Percentiles rank a stretch among this genome's conserved stretches.
These are phyloP conservation scores for Leptinotarsa rubiginosa DNA, from an alignment of 2,888 invertebrate species.

Conservation along the genomic window DNA sequence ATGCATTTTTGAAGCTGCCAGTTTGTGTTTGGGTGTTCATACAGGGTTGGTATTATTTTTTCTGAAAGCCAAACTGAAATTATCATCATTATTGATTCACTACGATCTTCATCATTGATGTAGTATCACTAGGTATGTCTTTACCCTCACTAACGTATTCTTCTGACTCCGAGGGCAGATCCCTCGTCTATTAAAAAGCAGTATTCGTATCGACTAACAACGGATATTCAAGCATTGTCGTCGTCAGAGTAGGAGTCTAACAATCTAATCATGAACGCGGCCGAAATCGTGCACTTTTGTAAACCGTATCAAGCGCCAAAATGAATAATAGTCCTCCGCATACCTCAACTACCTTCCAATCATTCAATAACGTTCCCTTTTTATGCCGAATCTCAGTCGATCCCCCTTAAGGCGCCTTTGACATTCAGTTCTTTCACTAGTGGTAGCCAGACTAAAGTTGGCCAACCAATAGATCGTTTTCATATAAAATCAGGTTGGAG, in stretches of 20 bases:
- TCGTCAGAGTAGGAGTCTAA: constrained; percentile 47
- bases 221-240: constrained; percentile 51
- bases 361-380: constrained; percentile 51
- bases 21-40: too few species aligned
- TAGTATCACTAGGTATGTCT: background rate
- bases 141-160: background rate
- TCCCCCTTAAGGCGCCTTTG: background rate
- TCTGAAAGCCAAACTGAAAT: too few species aligned
- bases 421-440: too few species aligned
- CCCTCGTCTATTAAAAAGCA: background rate
- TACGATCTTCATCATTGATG: too few species aligned
- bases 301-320: constrained; percentile 47
- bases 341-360: constrained; percentile 51
- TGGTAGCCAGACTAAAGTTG: too few species aligned
- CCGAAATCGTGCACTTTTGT: constrained; percentile 49
- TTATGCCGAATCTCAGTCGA: constrained; percentile 32
- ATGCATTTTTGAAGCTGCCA: too few species aligned
- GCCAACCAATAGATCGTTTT: too few species aligned
- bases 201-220: constrained; percentile 41
- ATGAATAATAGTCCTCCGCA: constrained; percentile 50
- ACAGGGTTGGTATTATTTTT: too few species aligned
- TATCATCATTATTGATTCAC: too few species aligned
- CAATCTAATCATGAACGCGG: constrained; percentile 53
- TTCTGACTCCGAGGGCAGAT: background rate
- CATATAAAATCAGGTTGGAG: too few species aligned